Base-by-base conservation (phyloP, 1,140 invertebrate genomes). In the Meloidogyne floridensis region DNA sequence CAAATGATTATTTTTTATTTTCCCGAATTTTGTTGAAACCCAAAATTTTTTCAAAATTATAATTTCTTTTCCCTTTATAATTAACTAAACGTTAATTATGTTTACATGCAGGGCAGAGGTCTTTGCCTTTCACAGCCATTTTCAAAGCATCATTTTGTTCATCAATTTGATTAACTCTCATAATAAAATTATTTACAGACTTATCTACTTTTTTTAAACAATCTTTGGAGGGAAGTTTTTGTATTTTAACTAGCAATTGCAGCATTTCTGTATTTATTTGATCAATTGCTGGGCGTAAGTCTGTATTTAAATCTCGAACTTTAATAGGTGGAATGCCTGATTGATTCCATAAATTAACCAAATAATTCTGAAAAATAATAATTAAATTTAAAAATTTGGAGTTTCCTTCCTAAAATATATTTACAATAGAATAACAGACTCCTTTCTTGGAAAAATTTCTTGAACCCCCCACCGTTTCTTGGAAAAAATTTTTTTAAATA, bases 271-370 rank as follows among this genome's bases (percentile, higher is more conserved):
- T 18, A 18, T 65, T 65, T n/a, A 65, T 65, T 65, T n/a, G 3
- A 65, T 65, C n/a, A 65, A 65, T 65, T 65, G n/a, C n/a, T n/a
- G 59, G 59, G 15, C 59, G 59, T 65, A 65, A n/a, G n/a, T 65
- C 59, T n/a, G n/a, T 65, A n/a, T n/a, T 18, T 65, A 65, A 65
- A 65, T 65, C n/a, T n/a, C 4, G 59, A 4, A 65, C 59, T 65
- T n/a, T 18, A n/a, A 2, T n/a, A n/a, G n/a, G 3, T n/a, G 59
- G 59, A 6, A 2, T n/a, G n/a, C 59, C 15, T n/a, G 3, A 0
- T n/a, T 65, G 13, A 13, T 59, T 65, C 59, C 59, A 65, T 65
- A n/a, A 65, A 13, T 65, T 15, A 65, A 65, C 5, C n/a, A n/a
- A 65, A n/a, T n/a, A 65, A n/a, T 65, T 65, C 59, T 65, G n/a